Conservation (phyloP, 2,888 invertebrate genomes). For the Lampropteryx suffumata region DNA sequence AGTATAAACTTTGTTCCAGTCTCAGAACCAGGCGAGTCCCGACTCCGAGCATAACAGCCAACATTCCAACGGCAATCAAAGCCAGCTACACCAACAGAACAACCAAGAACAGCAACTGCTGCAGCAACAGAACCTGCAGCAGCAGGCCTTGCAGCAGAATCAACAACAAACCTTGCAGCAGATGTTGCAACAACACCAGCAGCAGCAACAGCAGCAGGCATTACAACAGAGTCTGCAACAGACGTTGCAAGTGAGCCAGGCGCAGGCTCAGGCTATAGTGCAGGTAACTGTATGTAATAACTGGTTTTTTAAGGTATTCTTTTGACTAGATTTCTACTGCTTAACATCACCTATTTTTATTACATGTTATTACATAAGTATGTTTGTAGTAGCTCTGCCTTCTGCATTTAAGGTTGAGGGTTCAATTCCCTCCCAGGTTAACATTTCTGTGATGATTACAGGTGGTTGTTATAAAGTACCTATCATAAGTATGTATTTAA, state of each 20-base stretch:
- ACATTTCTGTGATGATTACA: too few relatives aligned
- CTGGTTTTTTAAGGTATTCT: too few relatives aligned
- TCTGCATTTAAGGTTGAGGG: too few relatives aligned
- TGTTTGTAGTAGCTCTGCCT: too few relatives aligned
- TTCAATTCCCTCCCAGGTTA: too few relatives aligned
- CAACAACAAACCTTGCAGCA: conserved; percentile 60
- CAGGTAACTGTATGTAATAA: conserved; percentile 36
- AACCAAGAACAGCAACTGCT: conserved; percentile 71
- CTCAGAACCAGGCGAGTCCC: conserved; percentile 77
- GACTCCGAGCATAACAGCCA: conserved; percentile 73
- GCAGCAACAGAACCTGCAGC: conserved; percentile 73
- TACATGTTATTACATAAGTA: too few relatives aligned
- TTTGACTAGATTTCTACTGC: too few relatives aligned
- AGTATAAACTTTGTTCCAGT: conserved; percentile 62
- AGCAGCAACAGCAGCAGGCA: conserved; percentile 58
- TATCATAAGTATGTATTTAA: too few relatives aligned
- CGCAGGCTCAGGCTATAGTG: conserved; percentile 74
- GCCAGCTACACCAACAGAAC: conserved; percentile 69
- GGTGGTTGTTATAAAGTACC: too few relatives aligned
- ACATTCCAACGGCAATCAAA: conserved; percentile 73
- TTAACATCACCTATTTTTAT: too few relatives aligned
- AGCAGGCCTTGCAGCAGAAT: conserved; percentile 59
- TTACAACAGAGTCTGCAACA: conserved; percentile 50
- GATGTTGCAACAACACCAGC: conserved; percentile 52
- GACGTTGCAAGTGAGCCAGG: conserved; percentile 69